A percentile compares a stretch with the other conserved stretches of the same genome.
Evolutionary conservation across 2,888 invertebrate species (phyloP).

Genomic region (Hedya salicella): DNA sequence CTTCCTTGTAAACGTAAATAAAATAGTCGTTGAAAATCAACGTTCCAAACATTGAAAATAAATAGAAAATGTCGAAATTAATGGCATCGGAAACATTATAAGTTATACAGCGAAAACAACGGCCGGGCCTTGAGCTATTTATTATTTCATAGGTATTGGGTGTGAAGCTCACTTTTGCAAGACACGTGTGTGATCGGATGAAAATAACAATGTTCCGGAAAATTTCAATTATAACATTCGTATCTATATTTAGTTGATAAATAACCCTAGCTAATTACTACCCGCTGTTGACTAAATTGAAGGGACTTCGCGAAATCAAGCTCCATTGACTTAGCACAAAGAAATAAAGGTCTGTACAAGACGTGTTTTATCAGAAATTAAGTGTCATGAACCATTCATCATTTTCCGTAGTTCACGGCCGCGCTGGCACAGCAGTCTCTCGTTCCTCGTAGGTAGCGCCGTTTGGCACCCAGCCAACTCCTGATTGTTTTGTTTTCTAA

Average conservation of each 20-base stretch:
- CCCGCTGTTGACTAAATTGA: conserved; percentile 15
- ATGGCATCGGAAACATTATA: conserved; percentile 46
- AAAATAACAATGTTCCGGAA: conserved; percentile 27
- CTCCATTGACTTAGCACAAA: conserved; percentile 13
- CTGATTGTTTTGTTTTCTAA: conserved; percentile 39
- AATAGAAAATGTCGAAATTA: conserved; percentile 53
- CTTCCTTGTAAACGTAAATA: conserved; percentile 5
- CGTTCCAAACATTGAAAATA: conserved; percentile 46
- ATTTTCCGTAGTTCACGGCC: conserved; percentile 40
- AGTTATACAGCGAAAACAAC: conserved; percentile 70
- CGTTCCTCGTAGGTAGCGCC: conserved; percentile 49
- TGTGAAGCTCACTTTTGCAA: conserved; percentile 50
- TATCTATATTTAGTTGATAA: conserved; percentile 1
- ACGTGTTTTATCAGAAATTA: conserved; percentile 13
- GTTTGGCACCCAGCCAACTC: conserved; percentile 50
- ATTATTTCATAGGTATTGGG: conserved; percentile 75
- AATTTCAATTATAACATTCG: neutral
- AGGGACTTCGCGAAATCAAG: conserved; percentile 12
- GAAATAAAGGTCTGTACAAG: conserved; percentile 14
- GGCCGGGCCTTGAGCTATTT: conserved; percentile 75
- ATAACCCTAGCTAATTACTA: conserved; percentile 8
- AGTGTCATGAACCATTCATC: conserved; percentile 29
- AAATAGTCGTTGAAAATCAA: conserved; percentile 11
- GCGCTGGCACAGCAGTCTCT: conserved; percentile 45
- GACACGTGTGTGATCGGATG: conserved; percentile 51